phyloP scores from a whole-genome alignment of 2,888 invertebrate species.

The Hypomecis punctinalis region DNA sequence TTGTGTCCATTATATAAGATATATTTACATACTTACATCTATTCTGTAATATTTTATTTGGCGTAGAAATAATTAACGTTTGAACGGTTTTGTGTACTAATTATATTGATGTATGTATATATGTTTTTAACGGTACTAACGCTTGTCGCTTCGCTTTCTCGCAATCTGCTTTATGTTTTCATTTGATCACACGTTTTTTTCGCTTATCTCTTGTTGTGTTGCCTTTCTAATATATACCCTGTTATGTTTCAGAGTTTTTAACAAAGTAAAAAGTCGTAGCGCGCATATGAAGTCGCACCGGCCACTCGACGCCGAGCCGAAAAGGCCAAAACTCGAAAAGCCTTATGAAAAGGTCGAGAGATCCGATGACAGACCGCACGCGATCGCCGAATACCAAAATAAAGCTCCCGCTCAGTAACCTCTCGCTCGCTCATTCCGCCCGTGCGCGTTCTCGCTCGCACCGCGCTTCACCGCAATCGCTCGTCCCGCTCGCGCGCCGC shows the following conservation, averaged over 20 bases:
- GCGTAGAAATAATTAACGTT: constrained; percentile 62
- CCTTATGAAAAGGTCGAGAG: constrained; percentile 85
- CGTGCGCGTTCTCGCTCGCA: constrained; percentile 36
- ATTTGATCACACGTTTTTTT: constrained; percentile 51
- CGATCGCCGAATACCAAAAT: constrained; percentile 75
- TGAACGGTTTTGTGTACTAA: constrained; percentile 65
- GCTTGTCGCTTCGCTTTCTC: constrained; percentile 70
- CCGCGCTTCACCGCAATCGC: constrained; percentile 44
- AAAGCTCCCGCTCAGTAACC: constrained; percentile 71
- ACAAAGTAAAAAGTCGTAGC: constrained; percentile 99
- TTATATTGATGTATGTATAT: constrained; percentile 65
- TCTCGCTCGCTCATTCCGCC: constrained; percentile 60
- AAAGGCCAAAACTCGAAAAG: constrained; percentile 87
- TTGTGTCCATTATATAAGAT: constrained; percentile 69
- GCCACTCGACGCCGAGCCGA: constrained; percentile 93
- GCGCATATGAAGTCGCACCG: constrained; percentile 99
- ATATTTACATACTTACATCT: constrained; percentile 45
- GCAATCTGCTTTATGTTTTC: constrained; percentile 54
- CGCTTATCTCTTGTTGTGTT: constrained; percentile 64
- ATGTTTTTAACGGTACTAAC: constrained; percentile 65
- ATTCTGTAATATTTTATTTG: constrained; percentile 64
- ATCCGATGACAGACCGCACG: constrained; percentile 77
- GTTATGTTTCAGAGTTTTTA: constrained; percentile 94
- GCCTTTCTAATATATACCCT: constrained; percentile 78
- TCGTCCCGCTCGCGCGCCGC: constrained; percentile 28